Evolutionary conservation across 2,888 invertebrate species (phyloP).

Genomic region (Ormyrus pomaceus): DNA sequence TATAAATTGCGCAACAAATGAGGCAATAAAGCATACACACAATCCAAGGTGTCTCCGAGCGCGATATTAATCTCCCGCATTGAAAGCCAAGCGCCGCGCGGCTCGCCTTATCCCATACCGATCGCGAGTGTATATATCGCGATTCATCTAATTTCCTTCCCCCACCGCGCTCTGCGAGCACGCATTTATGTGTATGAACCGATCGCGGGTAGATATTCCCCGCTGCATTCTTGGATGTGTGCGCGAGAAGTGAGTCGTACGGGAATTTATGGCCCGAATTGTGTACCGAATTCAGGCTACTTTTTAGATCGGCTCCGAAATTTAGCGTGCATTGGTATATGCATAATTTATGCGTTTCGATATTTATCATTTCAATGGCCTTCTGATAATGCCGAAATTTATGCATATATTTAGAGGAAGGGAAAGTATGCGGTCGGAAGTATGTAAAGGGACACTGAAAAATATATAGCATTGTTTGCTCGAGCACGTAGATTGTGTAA

Average conservation of each 20-base stretch:
- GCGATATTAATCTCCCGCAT: conserved; percentile 38
- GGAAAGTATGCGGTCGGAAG: neutral
- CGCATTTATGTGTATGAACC: conserved; percentile 24
- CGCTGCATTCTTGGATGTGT: conserved; percentile 15
- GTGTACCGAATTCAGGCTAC: too few relatives aligned
- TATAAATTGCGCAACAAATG: conserved; percentile 42
- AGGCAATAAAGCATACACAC: conserved; percentile 48
- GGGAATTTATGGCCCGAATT: conserved; percentile 17
- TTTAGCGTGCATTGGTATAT: conserved; percentile 13
- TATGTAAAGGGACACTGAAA: neutral
- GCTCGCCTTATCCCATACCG: conserved; percentile 20
- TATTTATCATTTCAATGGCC: conserved; percentile 42
- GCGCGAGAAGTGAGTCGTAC: conserved; percentile 7
- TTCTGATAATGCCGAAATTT: conserved; percentile 23
- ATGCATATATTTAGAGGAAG: conserved; percentile 24
- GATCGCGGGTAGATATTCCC: conserved; percentile 15
- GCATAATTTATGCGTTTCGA: conserved; percentile 12
- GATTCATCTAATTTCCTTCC: conserved; percentile 46
- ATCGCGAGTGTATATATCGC: conserved; percentile 26
- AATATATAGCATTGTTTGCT: neutral
- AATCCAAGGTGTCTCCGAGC: conserved; percentile 34
- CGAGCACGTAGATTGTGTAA: too few relatives aligned
- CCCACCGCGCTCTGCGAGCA: neutral
- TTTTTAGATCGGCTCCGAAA: conserved; percentile 25
- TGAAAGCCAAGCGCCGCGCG: conserved; percentile 7